Evolutionary conservation across 2,113 vertebrate genomes (phyloP), one percentile per base, ranked within the genome.

Genomic region (Gracilinanus agilis): DNA sequence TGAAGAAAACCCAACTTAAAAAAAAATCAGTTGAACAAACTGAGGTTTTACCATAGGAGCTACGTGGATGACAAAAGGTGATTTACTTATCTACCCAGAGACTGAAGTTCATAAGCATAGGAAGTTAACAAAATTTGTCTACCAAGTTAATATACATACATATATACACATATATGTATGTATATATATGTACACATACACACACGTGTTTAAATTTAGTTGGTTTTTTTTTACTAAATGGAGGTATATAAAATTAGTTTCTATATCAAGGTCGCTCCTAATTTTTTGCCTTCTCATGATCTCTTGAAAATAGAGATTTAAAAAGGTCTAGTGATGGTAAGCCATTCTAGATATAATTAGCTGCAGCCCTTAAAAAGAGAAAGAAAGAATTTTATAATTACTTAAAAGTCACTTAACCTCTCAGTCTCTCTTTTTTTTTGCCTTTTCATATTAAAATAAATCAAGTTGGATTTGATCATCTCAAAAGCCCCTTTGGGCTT

Each of bases 1-100:
- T 3, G 8, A 89, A 97, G 90, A 89, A 94, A 94, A 92, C 40
- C 24, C 83, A 56, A 49, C 92, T 92, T 56, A 83, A 93, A 91
- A 24, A 16, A 83, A 23, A 13, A 83, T 83, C 19, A 83, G 67
- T 83, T 83, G 67, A n/a, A n/a, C 5, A 83, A 83, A 40, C 67
- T n/a, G 4, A 83, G 67, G 16, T 25, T 40, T 40, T 83, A 40
- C 67, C 19, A 40, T 6, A 83, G 67, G 40, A 83, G n/a, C 7
- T 40, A 2, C 67, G 12, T 67, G 3, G 29, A 83, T 83, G n/a
- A 83, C 40, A 0, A 40, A 1, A 21, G 6, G n/a, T 83, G 67
- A 83, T 23, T 83, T 83, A 83, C 19, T 83, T 83, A 83, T 83
- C 19, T 5, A 83, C 34, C n/a, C n/a, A 40, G 19, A n/a, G 29